Base-by-base conservation (phyloP, 2,888 invertebrate genomes). In the Lepetodrilus schrolli region DNA sequence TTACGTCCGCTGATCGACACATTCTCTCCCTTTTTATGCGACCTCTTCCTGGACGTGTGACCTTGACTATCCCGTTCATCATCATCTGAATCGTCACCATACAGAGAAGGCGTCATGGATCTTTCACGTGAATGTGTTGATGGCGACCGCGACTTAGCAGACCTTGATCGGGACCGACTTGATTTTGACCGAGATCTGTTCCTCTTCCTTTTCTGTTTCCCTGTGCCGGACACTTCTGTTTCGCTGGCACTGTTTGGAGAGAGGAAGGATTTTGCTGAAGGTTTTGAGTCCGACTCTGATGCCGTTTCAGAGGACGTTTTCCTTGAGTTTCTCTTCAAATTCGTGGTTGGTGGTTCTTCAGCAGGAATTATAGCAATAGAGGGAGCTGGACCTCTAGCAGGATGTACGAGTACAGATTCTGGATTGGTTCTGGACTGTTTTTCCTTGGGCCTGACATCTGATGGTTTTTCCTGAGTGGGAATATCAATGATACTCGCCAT, bases 161-260 rank as follows among this genome's bases (percentile, higher is more conserved):
- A 66, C 21, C 38, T 66, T 1, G 66, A 66, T 38, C 66, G n/a
- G 0, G 58, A 38, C 37, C 43, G 23, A n/a, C n/a, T n/a, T n/a
- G n/a, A n/a, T n/a, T n/a, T n/a, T 4, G 20, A 23, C 58, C 30
- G 23, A 26, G 8, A 30, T 1, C 30, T 58, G n/a, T n/a, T n/a
- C 23, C 26, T 68, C 68, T 43, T 68, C 47, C 47, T 68, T 26
- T 68, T 68, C 47, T n/a, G 13, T 23, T 47, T 21, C 8, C 8
- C 23, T 23, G 43, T 17, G 23, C 43, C 23, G 10, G 68, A 13
- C 4, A 23, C 4, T 5, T 68, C 68, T 20, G 68, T 26, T 20
- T 68, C 68, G n/a, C 68, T 68, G 2, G 68, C 37, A n/a, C 68
- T 68, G n/a, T 43, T 68, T 26, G 43, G 43, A 10, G 47, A 68